phyloP scores from a whole-genome alignment of 1,140 invertebrate genomes.

The Trichonephila clavata region DNA sequence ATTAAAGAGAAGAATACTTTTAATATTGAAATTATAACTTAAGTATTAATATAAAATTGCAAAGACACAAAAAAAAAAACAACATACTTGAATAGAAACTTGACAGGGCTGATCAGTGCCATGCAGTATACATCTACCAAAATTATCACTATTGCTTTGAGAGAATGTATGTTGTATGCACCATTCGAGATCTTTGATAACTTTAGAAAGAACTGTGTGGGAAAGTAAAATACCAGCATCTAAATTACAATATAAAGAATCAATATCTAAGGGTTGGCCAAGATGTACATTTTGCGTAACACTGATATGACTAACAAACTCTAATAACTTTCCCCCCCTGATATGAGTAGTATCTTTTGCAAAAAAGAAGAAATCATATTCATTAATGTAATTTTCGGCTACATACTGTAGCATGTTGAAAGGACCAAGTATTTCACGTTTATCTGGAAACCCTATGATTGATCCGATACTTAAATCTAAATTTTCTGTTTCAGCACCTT shows the following conservation, averaged over 20 bases:
- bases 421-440: constrained; percentile 80
- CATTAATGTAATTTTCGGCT: constrained; percentile 90
- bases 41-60: too few relatives aligned
- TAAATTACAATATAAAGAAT: constrained; percentile 76
- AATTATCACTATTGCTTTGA: constrained; percentile 89
- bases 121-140: constrained; percentile 90
- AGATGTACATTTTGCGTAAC: constrained; percentile 90
- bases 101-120: constrained; percentile 85
- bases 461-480: constrained; percentile 80
- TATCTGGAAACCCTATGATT: constrained; percentile 81
- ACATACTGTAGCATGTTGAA: constrained; percentile 92
- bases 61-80: not conserved
- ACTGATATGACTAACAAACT: constrained; percentile 88
- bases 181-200: constrained; percentile 89
- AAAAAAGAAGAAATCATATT: constrained; percentile 95
- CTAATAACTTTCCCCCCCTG: constrained; percentile 86
- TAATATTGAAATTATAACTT: too few relatives aligned
- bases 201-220: constrained; percentile 87
- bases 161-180: constrained; percentile 91
- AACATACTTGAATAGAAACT: constrained; percentile 82
- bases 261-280: constrained; percentile 82
- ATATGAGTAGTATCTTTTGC: constrained; percentile 90
- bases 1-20: too few relatives aligned
- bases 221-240: constrained; percentile 89
- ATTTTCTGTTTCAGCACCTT: constrained; percentile 83